Percentiles rank a stretch among this genome's conserved stretches.
These are phyloP conservation scores for Drosophila takahashii DNA, from an alignment of 1,140 invertebrate species.

Conservation along the genomic window DNA sequence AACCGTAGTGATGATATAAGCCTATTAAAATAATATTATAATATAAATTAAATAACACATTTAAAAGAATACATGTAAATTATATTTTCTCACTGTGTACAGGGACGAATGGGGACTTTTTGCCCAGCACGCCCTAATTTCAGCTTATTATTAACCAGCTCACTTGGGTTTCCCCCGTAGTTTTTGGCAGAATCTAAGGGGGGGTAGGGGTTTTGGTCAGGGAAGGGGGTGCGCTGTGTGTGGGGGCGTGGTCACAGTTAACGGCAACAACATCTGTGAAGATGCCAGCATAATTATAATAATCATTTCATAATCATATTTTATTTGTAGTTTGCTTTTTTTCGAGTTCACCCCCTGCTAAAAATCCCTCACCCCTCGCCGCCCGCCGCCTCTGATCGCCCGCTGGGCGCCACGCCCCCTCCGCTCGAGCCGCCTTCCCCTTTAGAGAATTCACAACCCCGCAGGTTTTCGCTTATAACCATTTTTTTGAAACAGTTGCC, in stretches of 20 bases:
- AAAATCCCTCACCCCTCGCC: background rate
- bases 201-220: background rate
- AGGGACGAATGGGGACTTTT: background rate
- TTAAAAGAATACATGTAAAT: too few species aligned
- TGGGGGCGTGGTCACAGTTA: constrained; percentile 72
- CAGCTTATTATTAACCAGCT: constrained; percentile 79
- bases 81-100: constrained; percentile 14
- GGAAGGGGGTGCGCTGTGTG: constrained; percentile 6
- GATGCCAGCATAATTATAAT: constrained; percentile 83
- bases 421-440: background rate
- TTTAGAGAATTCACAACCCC: constrained; percentile 27
- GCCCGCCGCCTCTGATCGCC: constrained; percentile 8
- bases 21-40: too few species aligned
- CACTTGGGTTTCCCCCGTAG: constrained; percentile 28
- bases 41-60: too few species aligned
- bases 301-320: constrained; percentile 84
- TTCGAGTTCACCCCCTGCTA: constrained; percentile 50
- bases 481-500: constrained; percentile 77
- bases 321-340: constrained; percentile 72
- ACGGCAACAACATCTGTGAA: constrained; percentile 83
- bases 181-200: background rate
- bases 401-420: constrained; percentile 31
- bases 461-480: constrained; percentile 39
- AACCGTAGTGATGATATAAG: too few species aligned
- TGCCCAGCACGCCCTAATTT: constrained; percentile 69